Percentiles rank a stretch among this genome's conserved stretches.
These are phyloP conservation scores for Xestia sexstrigata DNA, from an alignment of 2,888 invertebrate species.

Conservation along the genomic window DNA sequence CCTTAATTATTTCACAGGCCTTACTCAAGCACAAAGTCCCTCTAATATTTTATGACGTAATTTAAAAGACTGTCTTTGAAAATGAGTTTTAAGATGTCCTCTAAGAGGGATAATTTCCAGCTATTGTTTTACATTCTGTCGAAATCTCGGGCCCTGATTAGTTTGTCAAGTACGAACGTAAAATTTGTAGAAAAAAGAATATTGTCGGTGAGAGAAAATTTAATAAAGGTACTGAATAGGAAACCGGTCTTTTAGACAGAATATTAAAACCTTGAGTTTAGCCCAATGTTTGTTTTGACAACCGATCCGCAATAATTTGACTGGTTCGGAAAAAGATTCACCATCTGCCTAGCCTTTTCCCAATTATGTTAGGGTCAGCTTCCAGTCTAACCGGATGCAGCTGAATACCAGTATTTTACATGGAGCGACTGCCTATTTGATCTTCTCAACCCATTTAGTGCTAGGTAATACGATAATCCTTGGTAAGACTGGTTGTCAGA, in stretches of 20 bases:
- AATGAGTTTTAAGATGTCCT: slow-evolving; percentile 77
- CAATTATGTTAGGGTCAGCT: not conserved
- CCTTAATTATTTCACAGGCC: slow-evolving; percentile 86
- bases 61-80: slow-evolving; percentile 82
- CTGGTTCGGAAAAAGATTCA: not conserved
- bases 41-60: slow-evolving; percentile 86
- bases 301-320: not conserved
- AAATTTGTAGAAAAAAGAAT: slow-evolving; percentile 38
- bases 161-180: slow-evolving; percentile 64
- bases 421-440: not conserved
- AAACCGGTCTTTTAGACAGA: not conserved
- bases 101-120: slow-evolving; percentile 72
- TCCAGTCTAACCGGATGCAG: not conserved
- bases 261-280: slow-evolving; percentile 6
- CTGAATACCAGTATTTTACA: not conserved
- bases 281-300: not conserved
- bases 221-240: not conserved
- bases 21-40: slow-evolving; percentile 79
- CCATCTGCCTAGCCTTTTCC: not conserved
- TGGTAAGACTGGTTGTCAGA: not conserved
- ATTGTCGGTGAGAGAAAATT: slow-evolving; percentile 5
- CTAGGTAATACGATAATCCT: not conserved
- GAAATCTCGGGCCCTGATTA: slow-evolving; percentile 66
- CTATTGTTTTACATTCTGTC: slow-evolving; percentile 69
- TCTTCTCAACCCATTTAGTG: not conserved